phyloP scores from a whole-genome alignment of 2,797 vertebrate genomes.

The Spheniscus humboldti region DNA sequence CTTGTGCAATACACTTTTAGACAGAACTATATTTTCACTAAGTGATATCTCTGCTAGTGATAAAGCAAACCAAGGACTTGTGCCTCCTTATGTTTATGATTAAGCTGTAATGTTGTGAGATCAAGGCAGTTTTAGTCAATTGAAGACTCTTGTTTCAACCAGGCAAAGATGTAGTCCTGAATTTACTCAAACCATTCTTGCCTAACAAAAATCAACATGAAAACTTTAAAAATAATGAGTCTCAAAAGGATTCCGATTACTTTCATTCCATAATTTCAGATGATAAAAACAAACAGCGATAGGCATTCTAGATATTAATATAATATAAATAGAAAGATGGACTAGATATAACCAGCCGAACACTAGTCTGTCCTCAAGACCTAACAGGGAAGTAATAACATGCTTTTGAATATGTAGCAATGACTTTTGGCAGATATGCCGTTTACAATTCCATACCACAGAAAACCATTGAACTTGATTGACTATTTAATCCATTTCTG shows the following conservation, averaged over 20 bases:
- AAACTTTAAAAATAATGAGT: constrained; percentile 67
- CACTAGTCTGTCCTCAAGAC: constrained; percentile 73
- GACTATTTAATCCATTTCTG: constrained; percentile 66
- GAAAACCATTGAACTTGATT: constrained; percentile 52
- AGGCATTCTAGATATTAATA: constrained; percentile 65
- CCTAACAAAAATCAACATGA: constrained; percentile 54
- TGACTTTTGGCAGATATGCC: constrained; percentile 67
- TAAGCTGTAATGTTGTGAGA: constrained; percentile 4
- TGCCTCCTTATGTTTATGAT: constrained; percentile 53
- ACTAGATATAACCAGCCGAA: constrained; percentile 71
- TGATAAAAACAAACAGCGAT: constrained; percentile 61
- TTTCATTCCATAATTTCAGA: constrained; percentile 56
- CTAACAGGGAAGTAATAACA: constrained; percentile 58
- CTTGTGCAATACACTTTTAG: background rate
- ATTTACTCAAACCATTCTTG: constrained; percentile 54
- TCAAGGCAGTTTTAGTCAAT: constrained; percentile 31
- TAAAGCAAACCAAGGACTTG: constrained; percentile 7
- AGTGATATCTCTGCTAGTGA: background rate
- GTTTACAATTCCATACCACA: constrained; percentile 24
- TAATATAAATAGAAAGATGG: constrained; percentile 71
- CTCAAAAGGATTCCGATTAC: constrained; percentile 53
- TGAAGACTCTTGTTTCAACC: constrained; percentile 61
- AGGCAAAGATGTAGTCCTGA: constrained; percentile 37
- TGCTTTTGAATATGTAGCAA: constrained; percentile 59
- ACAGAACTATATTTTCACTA: background rate